Evolutionary conservation across 1,140 invertebrate species (phyloP), one percentile per base, ranked within the genome.

Genomic region (Drosophila teissieri): DNA sequence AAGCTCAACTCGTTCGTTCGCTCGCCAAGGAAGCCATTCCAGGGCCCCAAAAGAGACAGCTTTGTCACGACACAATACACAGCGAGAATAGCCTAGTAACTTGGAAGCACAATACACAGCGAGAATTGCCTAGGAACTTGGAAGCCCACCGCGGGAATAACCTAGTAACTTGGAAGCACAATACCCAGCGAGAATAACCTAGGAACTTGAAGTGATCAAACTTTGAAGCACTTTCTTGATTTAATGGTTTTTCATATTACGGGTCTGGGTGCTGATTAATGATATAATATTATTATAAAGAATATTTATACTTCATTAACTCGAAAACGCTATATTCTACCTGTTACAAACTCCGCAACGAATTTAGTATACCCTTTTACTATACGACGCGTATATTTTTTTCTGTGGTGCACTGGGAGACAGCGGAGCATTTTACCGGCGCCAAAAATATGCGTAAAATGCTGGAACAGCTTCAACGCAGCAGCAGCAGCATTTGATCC

Each of bases 381-480:
- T 24, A 0, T 4, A 24, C 24, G 24, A 24, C n/a, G n/a, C n/a
- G 24, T 4, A 24, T 24, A 24, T 49, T 14, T 60, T 61, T 52
- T 40, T 51, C 14, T n/a, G 4, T n/a, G 7, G 46, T 60, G 45
- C 11, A 36, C n/a, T 19, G 17, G 22, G 19, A 53, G 45, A 12
- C 27, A 51, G 27, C n/a, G 52, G 24, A 61, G 60, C 42, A 61
- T 64, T 68, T 79, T 63, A 64, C 70, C 70, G 70, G 80, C 75
- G 75, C 75, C 80, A 63, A 81, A 73, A 75, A 79, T 57, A 61
- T 81, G 74, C 82, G 74, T 78, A 46, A 73, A 60, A 60, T 57
- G 52, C 56, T 54, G 27, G 46, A 69, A 45, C 14, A 58, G 15
- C 49, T 37, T 42, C 60, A 24, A 39, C 49, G 15, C 44, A 68